Evolutionary conservation across 2,888 invertebrate genomes (phyloP), one percentile per base, ranked within the genome.

Genomic region (Metellina segmentata): DNA sequence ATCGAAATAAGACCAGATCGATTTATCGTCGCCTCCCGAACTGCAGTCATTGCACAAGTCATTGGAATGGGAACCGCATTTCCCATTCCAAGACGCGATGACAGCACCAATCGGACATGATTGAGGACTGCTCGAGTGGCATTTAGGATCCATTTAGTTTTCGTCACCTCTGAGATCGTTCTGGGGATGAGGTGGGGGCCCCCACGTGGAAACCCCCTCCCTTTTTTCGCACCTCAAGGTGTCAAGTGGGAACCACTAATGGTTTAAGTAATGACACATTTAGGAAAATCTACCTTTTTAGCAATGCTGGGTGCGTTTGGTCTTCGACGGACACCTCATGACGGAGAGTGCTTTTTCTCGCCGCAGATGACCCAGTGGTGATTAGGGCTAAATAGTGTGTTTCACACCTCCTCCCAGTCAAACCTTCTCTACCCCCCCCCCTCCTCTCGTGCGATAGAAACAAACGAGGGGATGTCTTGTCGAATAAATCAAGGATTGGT

Each of bases 181-280:
- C 34, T 34, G 34, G 34, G 75, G 77, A 69, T 81, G 71, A 16
- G 83, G 77, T 7, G 11, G 8, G 11, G 4, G 7, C 48, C 1
- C n/a, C 34, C 34, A 34, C 34, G 34, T 34, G 34, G 0, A 19
- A 9, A 11, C 53, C 16, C n/a, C 6, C 13, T 52, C 81, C 53
- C 19, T 34, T 77, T 81, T 86, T 90, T 90, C 86, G 86, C 90
- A 90, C 90, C 90, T 90, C 81, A n/a, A 77, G 85, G 91, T 91
- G 91, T 91, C 91, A 91, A 91, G 82, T 91, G 82, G 77, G 53
- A 81, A 71, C 82, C 74, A n/a, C 78, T 91, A 91, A 91, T 91
- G 91, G 87, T 79, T 77, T 16, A 86, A 52, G 78, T 91, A 91
- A 91, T 91, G 87, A 83, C 78, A 83, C 82, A 78, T 81, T 82